A percentile compares a stretch with the other conserved stretches of the same genome.
These are phyloP conservation scores for Ectropis crepuscularia DNA, from an alignment of 2,888 invertebrate genomes.

Conservation along the genomic window DNA sequence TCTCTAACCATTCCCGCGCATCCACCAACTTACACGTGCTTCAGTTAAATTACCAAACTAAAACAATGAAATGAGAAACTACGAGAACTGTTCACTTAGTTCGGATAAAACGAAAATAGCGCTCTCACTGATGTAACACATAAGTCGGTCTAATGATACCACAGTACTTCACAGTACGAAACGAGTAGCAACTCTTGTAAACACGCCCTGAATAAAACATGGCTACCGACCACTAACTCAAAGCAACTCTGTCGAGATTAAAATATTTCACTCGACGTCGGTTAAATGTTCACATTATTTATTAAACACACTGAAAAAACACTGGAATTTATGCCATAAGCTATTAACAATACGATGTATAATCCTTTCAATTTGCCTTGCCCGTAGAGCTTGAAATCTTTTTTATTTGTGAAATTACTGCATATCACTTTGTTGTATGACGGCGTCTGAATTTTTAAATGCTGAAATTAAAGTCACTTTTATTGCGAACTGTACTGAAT, in stretches of 20 bases:
- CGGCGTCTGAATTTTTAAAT: slow-evolving; percentile 32
- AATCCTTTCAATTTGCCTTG: slow-evolving; percentile 27
- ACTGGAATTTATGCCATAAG: slow-evolving; percentile 47
- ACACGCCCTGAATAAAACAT: slow-evolving; percentile 68
- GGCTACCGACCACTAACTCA: slow-evolving; percentile 65
- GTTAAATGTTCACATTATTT: slow-evolving; percentile 76
- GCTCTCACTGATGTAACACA: too few relatives aligned
- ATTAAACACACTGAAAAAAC: slow-evolving; percentile 64
- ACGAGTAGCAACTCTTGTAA: slow-evolving; percentile 57
- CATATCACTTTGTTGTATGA: slow-evolving; percentile 32
- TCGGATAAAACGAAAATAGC: too few relatives aligned
- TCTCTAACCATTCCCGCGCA: background rate
- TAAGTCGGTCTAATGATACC: background rate
- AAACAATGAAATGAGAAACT: too few relatives aligned
- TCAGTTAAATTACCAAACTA: too few relatives aligned
- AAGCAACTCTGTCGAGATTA: slow-evolving; percentile 75
- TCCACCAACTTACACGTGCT: background rate
- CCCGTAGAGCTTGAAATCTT: slow-evolving; percentile 8
- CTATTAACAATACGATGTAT: slow-evolving; percentile 44
- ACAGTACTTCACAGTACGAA: slow-evolving; percentile 22
- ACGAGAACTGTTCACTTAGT: too few relatives aligned
- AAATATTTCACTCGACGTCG: slow-evolving; percentile 73
- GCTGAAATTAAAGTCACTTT: slow-evolving; percentile 22
- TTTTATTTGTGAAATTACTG: slow-evolving; percentile 37
- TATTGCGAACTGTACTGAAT: slow-evolving; percentile 9